phyloP scores from a whole-genome alignment of 2,113 vertebrate species.

The Trachemys scripta region DNA sequence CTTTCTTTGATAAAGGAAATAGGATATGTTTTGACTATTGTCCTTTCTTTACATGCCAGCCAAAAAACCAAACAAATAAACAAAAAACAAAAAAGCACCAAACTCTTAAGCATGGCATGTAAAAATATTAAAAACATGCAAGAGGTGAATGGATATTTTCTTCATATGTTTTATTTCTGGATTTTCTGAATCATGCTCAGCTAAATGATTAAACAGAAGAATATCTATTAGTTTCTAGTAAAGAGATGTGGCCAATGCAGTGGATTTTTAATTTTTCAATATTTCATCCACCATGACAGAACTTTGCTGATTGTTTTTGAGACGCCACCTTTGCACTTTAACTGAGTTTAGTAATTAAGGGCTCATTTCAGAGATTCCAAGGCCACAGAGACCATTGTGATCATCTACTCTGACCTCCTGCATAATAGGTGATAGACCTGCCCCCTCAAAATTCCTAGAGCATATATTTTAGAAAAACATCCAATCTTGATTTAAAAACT shows the following conservation, averaged over 20 bases:
- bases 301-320: slow-evolving; percentile 26
- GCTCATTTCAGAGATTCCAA: background rate
- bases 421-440: background rate
- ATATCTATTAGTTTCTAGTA: background rate
- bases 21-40: background rate
- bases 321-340: background rate
- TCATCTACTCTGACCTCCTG: background rate
- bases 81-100: background rate
- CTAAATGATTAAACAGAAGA: background rate
- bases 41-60: background rate
- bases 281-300: background rate
- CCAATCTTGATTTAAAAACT: background rate
- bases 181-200: background rate
- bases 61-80: background rate
- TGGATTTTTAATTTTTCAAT: background rate
- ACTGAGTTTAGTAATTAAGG: background rate
- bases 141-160: background rate
- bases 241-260: background rate
- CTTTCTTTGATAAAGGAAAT: background rate
- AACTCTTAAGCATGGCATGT: background rate
- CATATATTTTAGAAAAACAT: background rate
- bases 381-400: background rate
- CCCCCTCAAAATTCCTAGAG: background rate
- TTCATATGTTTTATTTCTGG: background rate
- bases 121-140: background rate